A percentile compares a stretch with the other conserved stretches of the same genome.
These are phyloP conservation scores for Centruroides sculpturatus DNA, from an alignment of 1,140 invertebrate species.

Conservation along the genomic window DNA sequence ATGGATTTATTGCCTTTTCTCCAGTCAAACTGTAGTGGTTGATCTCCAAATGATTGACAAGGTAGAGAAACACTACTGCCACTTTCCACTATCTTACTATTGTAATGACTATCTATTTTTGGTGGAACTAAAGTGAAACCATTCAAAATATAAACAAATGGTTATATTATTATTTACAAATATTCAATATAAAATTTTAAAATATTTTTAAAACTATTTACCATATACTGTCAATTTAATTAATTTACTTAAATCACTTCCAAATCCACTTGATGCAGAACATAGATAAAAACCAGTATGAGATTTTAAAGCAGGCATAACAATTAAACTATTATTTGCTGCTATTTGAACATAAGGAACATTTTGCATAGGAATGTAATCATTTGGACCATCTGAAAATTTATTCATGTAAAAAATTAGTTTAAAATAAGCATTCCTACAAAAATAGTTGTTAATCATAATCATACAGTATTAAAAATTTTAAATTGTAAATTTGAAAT, in stretches of 20 bases:
- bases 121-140: slow-evolving; percentile 14
- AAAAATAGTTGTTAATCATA: too few species aligned
- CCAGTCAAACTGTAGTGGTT: slow-evolving; percentile 30
- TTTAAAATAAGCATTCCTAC: too few species aligned
- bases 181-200: neutral
- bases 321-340: slow-evolving; percentile 24
- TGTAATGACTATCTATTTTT: slow-evolving; percentile 12
- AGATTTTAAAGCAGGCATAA: slow-evolving; percentile 20
- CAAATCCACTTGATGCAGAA: slow-evolving; percentile 29
- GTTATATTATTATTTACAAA: neutral
- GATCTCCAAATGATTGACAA: slow-evolving; percentile 32
- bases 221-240: slow-evolving; percentile 27
- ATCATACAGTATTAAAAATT: too few species aligned
- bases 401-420: too few species aligned
- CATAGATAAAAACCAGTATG: slow-evolving; percentile 32
- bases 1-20: slow-evolving; percentile 13
- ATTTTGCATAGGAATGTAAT: too few species aligned
- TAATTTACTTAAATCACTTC: slow-evolving; percentile 28
- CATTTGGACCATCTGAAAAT: too few species aligned
- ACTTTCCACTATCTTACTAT: slow-evolving; percentile 14
- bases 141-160: neutral
- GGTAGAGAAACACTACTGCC: slow-evolving; percentile 26
- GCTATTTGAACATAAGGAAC: slow-evolving; percentile 21
- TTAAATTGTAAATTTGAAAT: too few species aligned
- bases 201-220: slow-evolving; percentile 13